A percentile compares a stretch with the other conserved stretches of the same genome.
These are phyloP conservation scores for Hydrolagus affinis DNA, from an alignment of 2,113 vertebrate genomes.

Conservation along the genomic window DNA sequence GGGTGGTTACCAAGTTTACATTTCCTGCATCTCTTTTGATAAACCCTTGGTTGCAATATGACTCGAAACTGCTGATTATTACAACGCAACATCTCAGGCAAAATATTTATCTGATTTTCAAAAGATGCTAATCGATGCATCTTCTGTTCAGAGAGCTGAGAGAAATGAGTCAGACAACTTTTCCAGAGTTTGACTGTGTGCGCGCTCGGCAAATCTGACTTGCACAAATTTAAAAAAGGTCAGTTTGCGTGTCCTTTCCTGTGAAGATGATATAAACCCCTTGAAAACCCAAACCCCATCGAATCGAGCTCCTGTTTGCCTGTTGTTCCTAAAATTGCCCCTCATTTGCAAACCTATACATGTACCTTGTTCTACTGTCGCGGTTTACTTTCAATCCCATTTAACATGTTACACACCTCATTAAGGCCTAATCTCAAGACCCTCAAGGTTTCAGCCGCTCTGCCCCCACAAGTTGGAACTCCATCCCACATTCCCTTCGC, in stretches of 20 bases:
- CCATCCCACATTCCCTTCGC: no score
- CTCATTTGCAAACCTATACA: no score
- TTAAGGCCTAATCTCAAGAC: no score
- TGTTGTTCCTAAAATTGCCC: no score
- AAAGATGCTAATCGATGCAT: constrained; percentile 18
- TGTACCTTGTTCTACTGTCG: no score
- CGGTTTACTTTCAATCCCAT: no score
- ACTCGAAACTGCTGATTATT: constrained; percentile 5
- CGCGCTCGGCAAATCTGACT: background rate
- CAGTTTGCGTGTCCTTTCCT: background rate
- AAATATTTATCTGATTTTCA: constrained; percentile 30
- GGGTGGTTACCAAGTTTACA: background rate
- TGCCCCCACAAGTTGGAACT: no score
- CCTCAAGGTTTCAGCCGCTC: no score
- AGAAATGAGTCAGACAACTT: constrained; percentile 31
- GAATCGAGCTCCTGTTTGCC: no score
- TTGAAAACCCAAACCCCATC: no score
- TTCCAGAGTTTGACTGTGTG: background rate
- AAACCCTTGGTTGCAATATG: constrained; percentile 10
- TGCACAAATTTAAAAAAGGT: background rate
- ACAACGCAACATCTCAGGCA: background rate
- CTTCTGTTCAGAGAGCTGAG: constrained; percentile 16
- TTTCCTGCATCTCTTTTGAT: background rate
- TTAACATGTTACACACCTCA: no score
- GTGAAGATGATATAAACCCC: no score